Base-by-base conservation (phyloP, 2,113 vertebrate species). In the Parus major region DNA sequence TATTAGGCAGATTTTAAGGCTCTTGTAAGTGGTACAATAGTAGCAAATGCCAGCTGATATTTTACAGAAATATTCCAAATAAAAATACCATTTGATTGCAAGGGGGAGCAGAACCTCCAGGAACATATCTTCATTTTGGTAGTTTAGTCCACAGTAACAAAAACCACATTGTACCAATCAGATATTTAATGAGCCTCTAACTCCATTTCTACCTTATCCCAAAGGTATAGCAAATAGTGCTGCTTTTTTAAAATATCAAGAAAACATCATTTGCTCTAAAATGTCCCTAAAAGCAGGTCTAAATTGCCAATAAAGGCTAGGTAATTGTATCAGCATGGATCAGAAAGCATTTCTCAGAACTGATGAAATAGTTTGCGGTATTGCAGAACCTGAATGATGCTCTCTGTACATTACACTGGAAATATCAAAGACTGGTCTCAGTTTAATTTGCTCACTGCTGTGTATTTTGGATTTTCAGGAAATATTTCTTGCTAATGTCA, bases 281-380 rank as follows among this genome's bases (percentile, higher is more conserved):
- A 98, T 97, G 98, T 98, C 98, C 98, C 98, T 98, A 98, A 98
- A 98, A 98, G 98, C 98, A 96, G 98, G 97, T 97, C 98, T 98
- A 98, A 98, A 98, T 98, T 98, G 98, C 98, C 98, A 98, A 98
- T 98, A 98, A 98, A 97, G 97, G 97, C 97, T 80, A 95, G 97
- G 97, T 98, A 98, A 98, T 98, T 98, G 98, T 97, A 98, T 98
- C 98, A 98, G 98, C 98, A 98, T 98, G 97, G 98, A 98, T 98
- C 98, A 98, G 97, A 98, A 98, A 98, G 98, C 98, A 98, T 98
- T 98, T 98, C 98, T 98, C 98, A 97, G 98, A 97, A 97, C 97
- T 96, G 91, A 97, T 96, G 97, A 96, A 98, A 97, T 97, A 97
- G 97, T 98, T 98, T 98, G 96, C 95, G 93, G 94, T 97, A 97